Percentiles rank a stretch among this genome's conserved stretches.
Evolutionary conservation across 2,113 vertebrate species (phyloP).

Genomic region (Scortum barcoo): DNA sequence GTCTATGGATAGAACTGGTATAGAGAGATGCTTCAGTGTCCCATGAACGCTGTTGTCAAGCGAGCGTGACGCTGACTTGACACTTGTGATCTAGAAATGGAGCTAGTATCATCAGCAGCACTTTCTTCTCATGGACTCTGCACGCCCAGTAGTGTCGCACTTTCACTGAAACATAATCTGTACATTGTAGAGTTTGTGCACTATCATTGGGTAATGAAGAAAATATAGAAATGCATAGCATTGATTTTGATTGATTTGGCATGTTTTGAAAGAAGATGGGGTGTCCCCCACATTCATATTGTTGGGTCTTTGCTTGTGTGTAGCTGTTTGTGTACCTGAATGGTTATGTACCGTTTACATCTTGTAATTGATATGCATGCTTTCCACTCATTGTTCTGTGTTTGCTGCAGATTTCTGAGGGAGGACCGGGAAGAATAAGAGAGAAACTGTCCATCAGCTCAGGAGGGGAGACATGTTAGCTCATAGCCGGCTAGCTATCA

Average conservation of each 20-base stretch:
- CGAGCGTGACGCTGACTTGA: too few species aligned
- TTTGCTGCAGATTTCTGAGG: not conserved
- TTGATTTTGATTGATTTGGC: too few species aligned
- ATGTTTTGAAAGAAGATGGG: too few species aligned
- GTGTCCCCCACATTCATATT: too few species aligned
- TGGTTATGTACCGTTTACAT: not conserved
- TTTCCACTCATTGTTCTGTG: not conserved
- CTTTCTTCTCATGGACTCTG: not conserved
- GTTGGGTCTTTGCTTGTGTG: not conserved
- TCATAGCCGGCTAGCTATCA: slow-evolving; percentile 11
- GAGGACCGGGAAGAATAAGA: not conserved
- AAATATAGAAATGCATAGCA: too few species aligned
- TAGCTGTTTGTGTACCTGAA: not conserved
- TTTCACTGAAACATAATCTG: too few species aligned
- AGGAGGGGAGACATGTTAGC: not conserved
- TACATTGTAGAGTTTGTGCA: too few species aligned
- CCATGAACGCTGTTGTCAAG: too few species aligned
- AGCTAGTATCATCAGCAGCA: not conserved
- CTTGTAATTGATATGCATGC: not conserved
- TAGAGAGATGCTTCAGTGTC: too few species aligned
- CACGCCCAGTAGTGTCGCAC: not conserved
- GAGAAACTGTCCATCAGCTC: not conserved
- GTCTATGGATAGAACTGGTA: too few species aligned
- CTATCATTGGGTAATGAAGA: too few species aligned
- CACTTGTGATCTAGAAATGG: too few species aligned